These are phyloP conservation scores for Microcebus tavaratra DNA, from an alignment of 2,113 vertebrate genomes.

Conservation along the genomic window DNA sequence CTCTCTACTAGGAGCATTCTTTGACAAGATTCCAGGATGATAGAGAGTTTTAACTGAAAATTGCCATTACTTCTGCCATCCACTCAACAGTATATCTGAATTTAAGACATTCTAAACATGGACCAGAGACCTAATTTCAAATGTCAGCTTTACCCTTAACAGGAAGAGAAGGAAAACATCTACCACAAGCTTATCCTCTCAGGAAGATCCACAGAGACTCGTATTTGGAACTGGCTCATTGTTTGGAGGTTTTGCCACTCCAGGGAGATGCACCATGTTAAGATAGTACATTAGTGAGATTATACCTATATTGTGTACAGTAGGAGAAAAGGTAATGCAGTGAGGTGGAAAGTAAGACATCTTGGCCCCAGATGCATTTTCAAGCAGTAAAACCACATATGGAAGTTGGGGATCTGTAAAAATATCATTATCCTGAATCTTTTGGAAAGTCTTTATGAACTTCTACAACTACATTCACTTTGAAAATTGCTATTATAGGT, in stretches of 20 bases:
- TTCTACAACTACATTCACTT: neutral
- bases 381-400: neutral
- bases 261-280: neutral
- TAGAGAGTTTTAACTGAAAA: neutral
- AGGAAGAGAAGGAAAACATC: neutral
- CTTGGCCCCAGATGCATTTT: neutral
- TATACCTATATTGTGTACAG: neutral
- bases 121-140: neutral
- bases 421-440: neutral
- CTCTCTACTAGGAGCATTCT: neutral
- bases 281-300: neutral
- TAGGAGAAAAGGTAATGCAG: neutral
- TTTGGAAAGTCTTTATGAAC: neutral
- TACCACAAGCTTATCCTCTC: neutral
- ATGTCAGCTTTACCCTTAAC: neutral
- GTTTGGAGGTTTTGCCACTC: neutral
- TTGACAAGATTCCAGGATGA: neutral
- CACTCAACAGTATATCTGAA: neutral
- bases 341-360: neutral
- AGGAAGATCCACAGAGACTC: neutral
- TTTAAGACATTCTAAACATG: neutral
- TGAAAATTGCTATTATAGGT: neutral
- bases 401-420: neutral
- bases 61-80: neutral
- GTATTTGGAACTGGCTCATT: neutral